These are phyloP conservation scores for Lycophotia porphyrea DNA, from an alignment of 2,888 invertebrate genomes.

Conservation along the genomic window DNA sequence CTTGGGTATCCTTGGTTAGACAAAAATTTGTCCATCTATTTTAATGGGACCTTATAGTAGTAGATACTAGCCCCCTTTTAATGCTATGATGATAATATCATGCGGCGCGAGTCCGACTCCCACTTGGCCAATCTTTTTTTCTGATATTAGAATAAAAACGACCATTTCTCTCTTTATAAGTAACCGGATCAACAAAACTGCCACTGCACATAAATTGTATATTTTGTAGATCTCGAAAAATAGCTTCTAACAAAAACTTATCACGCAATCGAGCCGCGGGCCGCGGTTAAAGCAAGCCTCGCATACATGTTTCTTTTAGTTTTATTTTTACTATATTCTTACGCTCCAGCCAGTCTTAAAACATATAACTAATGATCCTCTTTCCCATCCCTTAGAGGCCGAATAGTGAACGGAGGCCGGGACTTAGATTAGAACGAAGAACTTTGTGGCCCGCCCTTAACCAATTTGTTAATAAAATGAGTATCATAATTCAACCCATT, in stretches of 20 bases:
- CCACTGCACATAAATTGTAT: not conserved
- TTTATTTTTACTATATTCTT: not conserved
- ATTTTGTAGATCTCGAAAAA: not conserved
- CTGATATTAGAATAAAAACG: not conserved
- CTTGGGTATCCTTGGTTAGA: too few relatives aligned
- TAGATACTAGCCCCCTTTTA: too few relatives aligned
- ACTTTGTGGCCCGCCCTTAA: slow-evolving; percentile 1
- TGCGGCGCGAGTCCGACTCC: too few relatives aligned
- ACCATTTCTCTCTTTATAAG: not conserved
- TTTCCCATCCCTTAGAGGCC: slow-evolving; percentile 17
- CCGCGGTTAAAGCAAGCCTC: not conserved
- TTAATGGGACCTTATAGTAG: too few relatives aligned
- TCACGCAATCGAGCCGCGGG: not conserved
- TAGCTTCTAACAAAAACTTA: not conserved
- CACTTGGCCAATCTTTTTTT: too few relatives aligned
- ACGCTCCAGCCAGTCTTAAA: slow-evolving; percentile 22
- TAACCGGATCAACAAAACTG: not conserved
- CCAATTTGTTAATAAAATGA: slow-evolving; percentile 40
- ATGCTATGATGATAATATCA: too few relatives aligned
- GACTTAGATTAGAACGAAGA: slow-evolving; percentile 25
- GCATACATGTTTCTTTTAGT: not conserved
- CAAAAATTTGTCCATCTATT: too few relatives aligned
- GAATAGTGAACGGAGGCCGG: slow-evolving; percentile 15
- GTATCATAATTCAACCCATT: slow-evolving; percentile 31
- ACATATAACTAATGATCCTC: slow-evolving; percentile 28